Conservation (phyloP, 2,888 invertebrate genomes). For the Athrips mouffetella region DNA sequence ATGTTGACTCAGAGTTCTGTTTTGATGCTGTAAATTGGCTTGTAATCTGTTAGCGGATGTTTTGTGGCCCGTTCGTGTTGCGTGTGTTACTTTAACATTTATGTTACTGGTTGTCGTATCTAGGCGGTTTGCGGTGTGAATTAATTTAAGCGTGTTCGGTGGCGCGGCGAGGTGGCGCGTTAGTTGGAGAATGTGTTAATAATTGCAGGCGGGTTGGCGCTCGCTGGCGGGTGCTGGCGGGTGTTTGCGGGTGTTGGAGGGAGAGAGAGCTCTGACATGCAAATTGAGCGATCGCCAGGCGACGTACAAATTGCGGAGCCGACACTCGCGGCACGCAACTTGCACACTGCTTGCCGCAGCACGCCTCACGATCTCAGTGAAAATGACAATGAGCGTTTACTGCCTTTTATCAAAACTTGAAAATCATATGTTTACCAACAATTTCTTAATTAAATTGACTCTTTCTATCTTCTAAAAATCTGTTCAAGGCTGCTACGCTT, state of each 20-base stretch:
- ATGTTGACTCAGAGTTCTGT: constrained; percentile 53
- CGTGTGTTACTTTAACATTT: constrained; percentile 24
- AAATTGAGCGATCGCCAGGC: constrained; percentile 57
- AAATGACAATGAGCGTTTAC: constrained; percentile 16
- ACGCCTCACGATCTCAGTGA: not conserved
- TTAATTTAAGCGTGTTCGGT: constrained; percentile 49
- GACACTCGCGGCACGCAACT: constrained; percentile 44
- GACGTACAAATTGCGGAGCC: constrained; percentile 67
- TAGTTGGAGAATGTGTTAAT: constrained; percentile 41
- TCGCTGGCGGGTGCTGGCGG: constrained; percentile 27
- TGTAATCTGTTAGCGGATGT: constrained; percentile 44
- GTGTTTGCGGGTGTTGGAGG: constrained; percentile 29
- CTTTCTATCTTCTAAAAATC: no score
- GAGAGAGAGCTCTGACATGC: constrained; percentile 54
- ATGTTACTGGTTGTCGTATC: constrained; percentile 1
- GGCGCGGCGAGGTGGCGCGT: constrained; percentile 34
- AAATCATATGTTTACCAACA: not conserved
- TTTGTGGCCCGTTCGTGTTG: constrained; percentile 32
- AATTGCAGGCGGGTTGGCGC: constrained; percentile 33
- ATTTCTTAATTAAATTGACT: not conserved
- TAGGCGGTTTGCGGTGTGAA: constrained; percentile 43
- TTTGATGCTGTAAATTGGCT: constrained; percentile 47
- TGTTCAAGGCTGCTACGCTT: no score
- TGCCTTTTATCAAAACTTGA: constrained; percentile 15
- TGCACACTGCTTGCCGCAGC: constrained; percentile 14